Evolutionary conservation across 2,113 vertebrate genomes (phyloP), one percentile per base, ranked within the genome.

Genomic region (Ariopsis seemanni): DNA sequence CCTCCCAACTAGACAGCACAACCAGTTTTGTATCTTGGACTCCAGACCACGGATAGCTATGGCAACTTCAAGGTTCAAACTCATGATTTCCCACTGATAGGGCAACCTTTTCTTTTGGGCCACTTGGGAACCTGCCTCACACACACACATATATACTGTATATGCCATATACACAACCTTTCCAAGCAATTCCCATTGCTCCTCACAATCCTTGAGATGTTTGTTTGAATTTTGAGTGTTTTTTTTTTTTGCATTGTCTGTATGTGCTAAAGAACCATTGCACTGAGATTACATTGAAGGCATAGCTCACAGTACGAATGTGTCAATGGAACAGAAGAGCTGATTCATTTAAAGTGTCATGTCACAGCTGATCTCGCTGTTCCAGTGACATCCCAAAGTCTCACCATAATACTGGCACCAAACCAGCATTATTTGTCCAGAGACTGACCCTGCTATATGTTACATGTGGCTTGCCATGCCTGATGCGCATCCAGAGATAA

Each of bases 181-280:
- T 57, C 52, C 18, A 80, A 84, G n/a, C 50, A 34, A 34, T 63
- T 82, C 58, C 85, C 25, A 17, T 17, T 57, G 10, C 10, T 82
- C 84, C 17, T 77, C 53, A 88, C 60, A 78, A 86, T 62, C 79
- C 72, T 80, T 8, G 34, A 83, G 80, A 60, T 14, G 71, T 89
- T 85, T 85, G 11, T 48, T 52, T 58, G 6, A 72, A 77, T 75
- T 12, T 75, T 75, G 11, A 74, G 72, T 71, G 71, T 82, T 71
- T 82, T 83, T 86, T 83, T 69, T 80, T 60, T 7, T 48, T 69
- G 9, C 80, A 65, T 74, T 69, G 34, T 74, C 52, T 74, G 11
- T 8, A 9, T 58, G 12, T 34, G 15, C 69, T 14, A 34, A 58
- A 6, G 72, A 74, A 57, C 69, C 11, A 15, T 15, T 22, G n/a